Evolutionary conservation across 2,113 vertebrate genomes (phyloP).

Genomic region (Cinclus mexicanus): DNA sequence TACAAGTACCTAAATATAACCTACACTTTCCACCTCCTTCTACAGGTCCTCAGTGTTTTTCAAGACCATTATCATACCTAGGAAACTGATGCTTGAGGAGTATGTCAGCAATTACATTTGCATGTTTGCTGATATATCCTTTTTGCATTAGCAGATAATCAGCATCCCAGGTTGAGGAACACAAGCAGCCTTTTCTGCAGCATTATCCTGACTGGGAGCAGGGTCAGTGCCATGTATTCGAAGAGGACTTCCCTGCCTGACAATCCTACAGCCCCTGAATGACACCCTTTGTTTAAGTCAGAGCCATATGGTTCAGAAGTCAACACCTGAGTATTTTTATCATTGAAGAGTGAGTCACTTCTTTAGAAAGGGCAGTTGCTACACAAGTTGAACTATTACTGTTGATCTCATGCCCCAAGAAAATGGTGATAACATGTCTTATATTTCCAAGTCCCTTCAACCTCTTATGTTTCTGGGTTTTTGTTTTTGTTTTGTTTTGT

Average conservation of each 20-base stretch:
- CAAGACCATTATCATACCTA: neutral
- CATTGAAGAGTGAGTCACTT: neutral
- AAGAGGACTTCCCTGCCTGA: neutral
- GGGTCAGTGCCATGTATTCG: neutral
- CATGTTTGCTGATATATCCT: neutral
- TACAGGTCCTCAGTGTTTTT: neutral
- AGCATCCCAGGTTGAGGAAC: neutral
- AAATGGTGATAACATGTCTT: neutral
- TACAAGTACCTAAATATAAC: neutral
- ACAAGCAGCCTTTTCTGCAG: neutral
- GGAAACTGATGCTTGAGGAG: neutral
- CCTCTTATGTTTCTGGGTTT: neutral
- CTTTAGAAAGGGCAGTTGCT: slow-evolving; percentile 6
- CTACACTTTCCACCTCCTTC: neutral
- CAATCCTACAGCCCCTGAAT: neutral
- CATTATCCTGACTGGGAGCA: neutral
- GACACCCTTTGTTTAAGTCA: slow-evolving; percentile 19
- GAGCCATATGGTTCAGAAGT: neutral
- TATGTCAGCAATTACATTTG: neutral
- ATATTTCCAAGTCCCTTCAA: slow-evolving; percentile 20
- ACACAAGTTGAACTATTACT: neutral
- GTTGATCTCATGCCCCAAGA: neutral
- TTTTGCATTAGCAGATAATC: neutral
- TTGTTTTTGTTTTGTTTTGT: neutral
- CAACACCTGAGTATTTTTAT: slow-evolving; percentile 28